Evolutionary conservation across 2,888 invertebrate species (phyloP), one percentile per base, ranked within the genome.

Genomic region (Crepidodera aurea): DNA sequence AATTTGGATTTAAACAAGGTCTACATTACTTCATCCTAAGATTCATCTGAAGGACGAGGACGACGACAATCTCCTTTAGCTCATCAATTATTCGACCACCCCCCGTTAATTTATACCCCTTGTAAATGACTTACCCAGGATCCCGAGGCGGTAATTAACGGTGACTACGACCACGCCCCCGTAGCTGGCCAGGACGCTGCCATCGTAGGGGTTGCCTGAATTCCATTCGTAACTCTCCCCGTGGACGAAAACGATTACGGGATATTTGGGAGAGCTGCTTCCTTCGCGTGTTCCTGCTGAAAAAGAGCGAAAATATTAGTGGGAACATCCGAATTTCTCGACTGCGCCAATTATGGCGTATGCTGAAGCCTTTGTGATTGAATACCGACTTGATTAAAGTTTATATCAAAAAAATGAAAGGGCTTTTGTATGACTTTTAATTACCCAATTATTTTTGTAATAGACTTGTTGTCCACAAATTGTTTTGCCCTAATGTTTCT

Each of bases 181-280:
- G 78, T 94, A 96, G 72, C 96, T 94, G 32, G 98, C 93, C 67
- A 99, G 86, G 27, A 98, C 94, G 56, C 94, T 92, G 55, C 96
- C 98, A 79, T 99, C 98, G 84, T 97, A 98, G 0, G 97, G 94
- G 83, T 98, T 98, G 55, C 98, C 98, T 44, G 96, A 94, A 80
- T 96, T 96, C 93, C 96, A 97, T 80, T 97, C 96, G 83, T 96
- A 97, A 75, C 95, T 95, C 81, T 92, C 90, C 19, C 97, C 97
- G 78, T 97, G 97, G 63, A 98, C 92, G 84, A 95, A 96, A 55
- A 98, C 94, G 80, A 98, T 86, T 60, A 97, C 96, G 15, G 96
- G 95, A 79, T 90, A 92, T 77, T 88, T 87, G 69, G 82, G 81
- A 64, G 83, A 80, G 42, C 79, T 79, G 62, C 82, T 74, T 71